A percentile compares a stretch with the other conserved stretches of the same genome.
Conservation (phyloP, 2,888 invertebrate genomes). For the Sepiola atlantica region DNA sequence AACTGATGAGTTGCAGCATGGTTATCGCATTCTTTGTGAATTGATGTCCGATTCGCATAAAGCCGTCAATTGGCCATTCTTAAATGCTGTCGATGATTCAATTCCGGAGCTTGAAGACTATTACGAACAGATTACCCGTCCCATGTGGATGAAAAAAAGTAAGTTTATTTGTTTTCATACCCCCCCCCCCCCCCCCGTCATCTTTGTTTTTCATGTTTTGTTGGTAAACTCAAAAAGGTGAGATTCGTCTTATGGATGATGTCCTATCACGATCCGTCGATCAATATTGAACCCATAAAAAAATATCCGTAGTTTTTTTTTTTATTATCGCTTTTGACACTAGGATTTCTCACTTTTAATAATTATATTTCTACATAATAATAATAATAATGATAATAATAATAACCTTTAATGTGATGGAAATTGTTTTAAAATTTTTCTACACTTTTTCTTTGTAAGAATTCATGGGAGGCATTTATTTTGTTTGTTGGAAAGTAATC, state of each 20-base stretch:
- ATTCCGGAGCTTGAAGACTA: conserved; percentile 74
- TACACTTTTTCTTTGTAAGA: no score
- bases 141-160: conserved; percentile 77
- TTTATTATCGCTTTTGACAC: neutral
- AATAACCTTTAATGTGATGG: no score
- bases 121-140: conserved; percentile 74
- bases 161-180: conserved; percentile 57
- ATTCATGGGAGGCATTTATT: no score
- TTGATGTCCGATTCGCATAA: conserved; percentile 74
- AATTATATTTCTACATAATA: no score
- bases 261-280: neutral
- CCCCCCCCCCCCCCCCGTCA: neutral
- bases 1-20: conserved; percentile 68
- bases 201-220: neutral
- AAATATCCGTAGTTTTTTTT: neutral
- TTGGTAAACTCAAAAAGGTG: neutral
- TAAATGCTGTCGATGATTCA: conserved; percentile 73
- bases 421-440: no score
- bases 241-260: no score
- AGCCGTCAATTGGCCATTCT: conserved; percentile 74
- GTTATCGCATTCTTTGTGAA: conserved; percentile 74
- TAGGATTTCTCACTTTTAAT: neutral
- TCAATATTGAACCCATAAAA: neutral
- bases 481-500: no score
- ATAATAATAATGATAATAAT: no score